Conservation (phyloP, 30 jellyfish, hydroid and myxozoan genomes). For the Chrysaora quinquecirrha region DNA sequence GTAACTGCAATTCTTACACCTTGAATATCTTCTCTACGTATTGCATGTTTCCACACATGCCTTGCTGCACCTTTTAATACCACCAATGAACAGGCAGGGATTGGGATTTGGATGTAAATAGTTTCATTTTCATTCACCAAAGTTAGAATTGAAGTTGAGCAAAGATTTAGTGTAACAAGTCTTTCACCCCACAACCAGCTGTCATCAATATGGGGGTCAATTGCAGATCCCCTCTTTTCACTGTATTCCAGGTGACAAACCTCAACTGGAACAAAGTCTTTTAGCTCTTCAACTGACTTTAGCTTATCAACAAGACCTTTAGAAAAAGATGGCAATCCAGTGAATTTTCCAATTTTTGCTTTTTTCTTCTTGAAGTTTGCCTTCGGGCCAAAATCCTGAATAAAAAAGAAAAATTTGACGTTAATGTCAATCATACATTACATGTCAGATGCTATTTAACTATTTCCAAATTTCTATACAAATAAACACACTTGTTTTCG, state of each 20-base stretch:
- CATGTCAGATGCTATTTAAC: too few species aligned
- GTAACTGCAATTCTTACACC: conserved; percentile 84
- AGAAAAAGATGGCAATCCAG: conserved; percentile 84
- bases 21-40: conserved; percentile 54
- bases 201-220: conserved; percentile 98
- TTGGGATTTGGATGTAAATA: conserved; percentile 66
- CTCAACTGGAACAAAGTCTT: conserved; percentile 86
- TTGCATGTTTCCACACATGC: conserved; percentile 86
- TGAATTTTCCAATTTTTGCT: conserved; percentile 73
- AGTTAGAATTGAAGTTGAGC: conserved; percentile 65
- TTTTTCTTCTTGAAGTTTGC: conserved; percentile 89
- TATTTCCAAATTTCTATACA: too few species aligned
- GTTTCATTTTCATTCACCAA: conserved; percentile 46
- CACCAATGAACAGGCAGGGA: conserved; percentile 81
- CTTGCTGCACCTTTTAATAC: conserved; percentile 84
- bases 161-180: conserved; percentile 83
- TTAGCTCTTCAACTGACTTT: conserved; percentile 10
- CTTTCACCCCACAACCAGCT: conserved; percentile 99
- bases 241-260: conserved; percentile 90
- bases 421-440: too few species aligned
- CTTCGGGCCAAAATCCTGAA: conserved; percentile 99
- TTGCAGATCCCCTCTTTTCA: conserved; percentile 90
- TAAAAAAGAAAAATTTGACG: background rate
- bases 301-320: conserved; percentile 41
- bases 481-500: conserved; percentile 83